phyloP scores from a whole-genome alignment of 2,888 invertebrate genomes.

The Allacma fusca region DNA sequence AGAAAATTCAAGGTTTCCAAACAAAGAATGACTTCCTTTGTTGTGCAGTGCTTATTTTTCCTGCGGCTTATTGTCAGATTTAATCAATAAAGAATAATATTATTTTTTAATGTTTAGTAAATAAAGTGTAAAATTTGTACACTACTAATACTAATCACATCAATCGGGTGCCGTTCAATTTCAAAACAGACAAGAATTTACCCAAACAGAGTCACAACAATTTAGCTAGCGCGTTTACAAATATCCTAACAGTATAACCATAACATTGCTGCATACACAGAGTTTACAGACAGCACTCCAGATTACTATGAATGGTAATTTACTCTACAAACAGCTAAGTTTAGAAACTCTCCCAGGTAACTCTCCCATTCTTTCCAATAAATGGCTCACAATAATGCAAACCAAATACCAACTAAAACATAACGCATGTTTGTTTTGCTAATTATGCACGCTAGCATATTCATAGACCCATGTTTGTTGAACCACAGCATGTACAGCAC shows the following conservation, averaged over 20 bases:
- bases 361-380: too few species aligned
- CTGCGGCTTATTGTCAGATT: background rate
- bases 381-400: too few species aligned
- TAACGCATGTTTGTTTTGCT: background rate
- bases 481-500: too few species aligned
- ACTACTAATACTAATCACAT: background rate
- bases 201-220: too few species aligned
- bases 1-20: background rate
- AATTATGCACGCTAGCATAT: background rate
- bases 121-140: slow-evolving; percentile 5
- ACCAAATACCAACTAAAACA: background rate
- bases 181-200: slow-evolving; percentile 6
- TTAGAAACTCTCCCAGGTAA: too few species aligned
- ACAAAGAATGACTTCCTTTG: background rate
- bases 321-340: too few species aligned
- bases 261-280: background rate
- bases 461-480: too few species aligned
- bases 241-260: background rate
- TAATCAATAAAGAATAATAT: slow-evolving; percentile 18
- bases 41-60: background rate
- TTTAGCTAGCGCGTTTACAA: background rate
- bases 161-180: background rate
- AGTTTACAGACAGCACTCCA: too few species aligned
- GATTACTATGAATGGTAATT: too few species aligned
- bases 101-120: slow-evolving; percentile 18